Evolutionary conservation across 2,888 invertebrate genomes (phyloP).

Genomic region (Molanna angustata): DNA sequence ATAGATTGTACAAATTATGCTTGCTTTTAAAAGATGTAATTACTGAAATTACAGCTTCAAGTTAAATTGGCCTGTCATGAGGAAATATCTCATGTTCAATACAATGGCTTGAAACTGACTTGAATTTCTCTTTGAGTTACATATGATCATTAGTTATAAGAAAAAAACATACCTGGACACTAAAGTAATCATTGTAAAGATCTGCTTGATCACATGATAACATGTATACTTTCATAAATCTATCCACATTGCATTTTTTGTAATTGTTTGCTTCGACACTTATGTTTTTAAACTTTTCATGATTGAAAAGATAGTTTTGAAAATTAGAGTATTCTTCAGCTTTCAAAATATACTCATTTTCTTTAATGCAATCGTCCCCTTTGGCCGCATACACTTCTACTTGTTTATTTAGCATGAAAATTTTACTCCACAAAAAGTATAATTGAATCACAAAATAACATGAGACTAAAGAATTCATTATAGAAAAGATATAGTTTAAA

Average conservation of each 20-base stretch:
- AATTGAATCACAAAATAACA: slow-evolving; percentile 7
- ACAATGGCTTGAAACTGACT: too few relatives aligned
- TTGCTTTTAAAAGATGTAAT: too few relatives aligned
- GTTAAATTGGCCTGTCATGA: too few relatives aligned
- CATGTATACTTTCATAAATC: slow-evolving; percentile 19
- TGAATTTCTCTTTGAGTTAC: too few relatives aligned
- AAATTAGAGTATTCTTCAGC: background rate
- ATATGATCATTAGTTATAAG: too few relatives aligned
- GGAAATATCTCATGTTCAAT: too few relatives aligned
- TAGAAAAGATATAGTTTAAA: slow-evolving; percentile 11
- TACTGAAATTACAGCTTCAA: too few relatives aligned
- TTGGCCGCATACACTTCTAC: background rate
- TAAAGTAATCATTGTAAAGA: slow-evolving; percentile 2
- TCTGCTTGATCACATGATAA: slow-evolving; percentile 18
- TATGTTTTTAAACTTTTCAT: background rate
- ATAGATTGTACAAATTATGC: too few relatives aligned
- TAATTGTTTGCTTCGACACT: background rate
- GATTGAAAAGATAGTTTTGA: slow-evolving; percentile 3
- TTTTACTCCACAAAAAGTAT: slow-evolving; percentile 15
- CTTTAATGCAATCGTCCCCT: background rate
- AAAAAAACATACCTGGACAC: slow-evolving; percentile 12
- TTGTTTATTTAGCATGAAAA: slow-evolving; percentile 13
- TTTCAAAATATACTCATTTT: background rate
- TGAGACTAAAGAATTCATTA: slow-evolving; percentile 7
- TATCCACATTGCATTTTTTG: slow-evolving; percentile 8